These are phyloP conservation scores for Formica selysi DNA, from an alignment of 1,140 invertebrate genomes.

Conservation along the genomic window DNA sequence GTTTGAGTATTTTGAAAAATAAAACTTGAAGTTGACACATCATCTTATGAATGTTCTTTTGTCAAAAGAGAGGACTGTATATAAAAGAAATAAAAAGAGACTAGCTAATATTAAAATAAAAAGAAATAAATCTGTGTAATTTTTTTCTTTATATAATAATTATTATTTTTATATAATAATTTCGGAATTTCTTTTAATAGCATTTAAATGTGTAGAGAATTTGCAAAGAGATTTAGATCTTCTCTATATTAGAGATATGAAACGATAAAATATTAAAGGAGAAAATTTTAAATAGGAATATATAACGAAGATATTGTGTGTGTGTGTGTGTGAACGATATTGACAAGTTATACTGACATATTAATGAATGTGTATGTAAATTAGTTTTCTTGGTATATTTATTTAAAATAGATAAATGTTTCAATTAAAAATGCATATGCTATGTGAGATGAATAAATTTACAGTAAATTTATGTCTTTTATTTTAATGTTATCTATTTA, in stretches of 20 bases:
- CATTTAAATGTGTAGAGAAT: neutral
- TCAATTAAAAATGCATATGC: neutral
- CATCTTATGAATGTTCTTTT: neutral
- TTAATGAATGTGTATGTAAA: neutral
- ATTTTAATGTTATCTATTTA: neutral
- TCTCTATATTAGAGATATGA: no score
- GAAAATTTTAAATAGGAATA: neutral
- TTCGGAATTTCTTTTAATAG: neutral
- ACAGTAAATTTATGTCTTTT: neutral
- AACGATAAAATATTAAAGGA: neutral
- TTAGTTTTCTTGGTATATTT: neutral
- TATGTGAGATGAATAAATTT: neutral
- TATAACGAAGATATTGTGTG: neutral
- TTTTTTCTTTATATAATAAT: neutral
- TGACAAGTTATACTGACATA: neutral
- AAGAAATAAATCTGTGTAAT: neutral
- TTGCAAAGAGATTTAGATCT: neutral
- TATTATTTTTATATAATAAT: neutral
- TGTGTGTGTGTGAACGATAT: neutral
- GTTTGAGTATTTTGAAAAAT: constrained; percentile 1
- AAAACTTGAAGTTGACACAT: neutral
- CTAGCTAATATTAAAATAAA: neutral
- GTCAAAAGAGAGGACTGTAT: neutral
- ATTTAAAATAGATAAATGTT: neutral
- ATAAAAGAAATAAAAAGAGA: neutral